Conservation (phyloP, 2,113 vertebrate genomes). For the Spheniscus mendiculus region DNA sequence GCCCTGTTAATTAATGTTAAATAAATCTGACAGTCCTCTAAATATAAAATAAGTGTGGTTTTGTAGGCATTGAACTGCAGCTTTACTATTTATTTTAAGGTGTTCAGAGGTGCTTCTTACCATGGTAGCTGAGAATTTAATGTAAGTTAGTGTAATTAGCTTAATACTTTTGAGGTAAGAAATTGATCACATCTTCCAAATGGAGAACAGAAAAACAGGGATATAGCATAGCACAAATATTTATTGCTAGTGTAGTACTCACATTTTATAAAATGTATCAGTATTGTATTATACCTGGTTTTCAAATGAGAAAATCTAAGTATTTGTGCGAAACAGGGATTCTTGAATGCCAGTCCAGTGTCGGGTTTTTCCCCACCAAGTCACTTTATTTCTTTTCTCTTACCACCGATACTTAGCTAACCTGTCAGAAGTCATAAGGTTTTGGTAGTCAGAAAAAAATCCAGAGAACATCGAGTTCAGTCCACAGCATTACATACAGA, state of each 20-base stretch:
- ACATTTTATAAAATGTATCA: not conserved
- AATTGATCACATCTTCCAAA: not conserved
- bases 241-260: not conserved
- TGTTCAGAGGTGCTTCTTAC: not conserved
- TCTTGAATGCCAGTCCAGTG: not conserved
- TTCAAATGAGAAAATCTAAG: not conserved
- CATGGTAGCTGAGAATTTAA: not conserved
- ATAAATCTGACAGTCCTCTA: not conserved
- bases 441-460: not conserved
- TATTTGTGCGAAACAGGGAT: not conserved
- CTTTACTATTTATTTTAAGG: not conserved
- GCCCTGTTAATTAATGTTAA: not conserved
- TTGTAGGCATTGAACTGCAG: not conserved
- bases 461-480: not conserved
- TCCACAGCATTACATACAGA: accelerated
- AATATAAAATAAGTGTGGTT: not conserved
- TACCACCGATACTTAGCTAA: not conserved
- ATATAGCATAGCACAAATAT: not conserved
- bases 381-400: not conserved
- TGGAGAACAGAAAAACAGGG: not conserved
- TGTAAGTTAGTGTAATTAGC: not conserved
- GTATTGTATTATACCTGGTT: not conserved
- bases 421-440: not conserved
- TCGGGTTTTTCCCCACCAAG: accelerated
- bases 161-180: not conserved